A percentile compares a stretch with the other conserved stretches of the same genome.
Evolutionary conservation across 2,888 invertebrate species (phyloP).

Genomic region (Polyploca ridens): DNA sequence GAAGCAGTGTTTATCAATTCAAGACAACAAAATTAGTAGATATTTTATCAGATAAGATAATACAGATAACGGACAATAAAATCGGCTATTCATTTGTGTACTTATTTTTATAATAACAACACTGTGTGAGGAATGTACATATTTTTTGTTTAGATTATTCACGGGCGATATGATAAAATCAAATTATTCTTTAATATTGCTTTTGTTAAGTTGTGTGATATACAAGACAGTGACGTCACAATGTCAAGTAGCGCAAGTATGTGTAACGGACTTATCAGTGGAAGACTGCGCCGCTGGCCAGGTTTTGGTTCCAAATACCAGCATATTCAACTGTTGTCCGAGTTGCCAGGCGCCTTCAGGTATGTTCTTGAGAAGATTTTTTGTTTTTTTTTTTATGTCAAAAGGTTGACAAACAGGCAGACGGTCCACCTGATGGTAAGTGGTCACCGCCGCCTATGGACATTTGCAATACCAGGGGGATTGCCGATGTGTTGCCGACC

Average conservation of each 20-base stretch:
- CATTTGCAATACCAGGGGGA: no score
- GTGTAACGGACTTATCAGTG: conserved; percentile 64
- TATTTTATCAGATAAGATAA: conserved; percentile 49
- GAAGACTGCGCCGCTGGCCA: conserved; percentile 53
- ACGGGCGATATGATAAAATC: conserved; percentile 26
- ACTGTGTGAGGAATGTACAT: conserved; percentile 18
- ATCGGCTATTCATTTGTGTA: conserved; percentile 26
- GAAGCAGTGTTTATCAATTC: background rate
- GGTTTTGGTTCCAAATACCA: conserved; percentile 51
- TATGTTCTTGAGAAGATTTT: conserved; percentile 21
- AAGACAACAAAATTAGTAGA: background rate
- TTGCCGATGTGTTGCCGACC: no score
- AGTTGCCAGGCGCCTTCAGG: conserved; percentile 55
- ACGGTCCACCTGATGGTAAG: no score
- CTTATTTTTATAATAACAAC: conserved; percentile 42
- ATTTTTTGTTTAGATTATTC: conserved; percentile 14
- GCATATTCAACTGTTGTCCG: conserved; percentile 74
- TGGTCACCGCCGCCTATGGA: no score
- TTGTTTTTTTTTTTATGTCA: no score
- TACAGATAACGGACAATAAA: conserved; percentile 18
- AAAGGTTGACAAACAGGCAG: no score
- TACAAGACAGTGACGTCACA: conserved; percentile 39
- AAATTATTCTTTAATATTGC: conserved; percentile 19
- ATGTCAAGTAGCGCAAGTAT: conserved; percentile 62
- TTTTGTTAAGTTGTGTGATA: conserved; percentile 32